Percentiles rank a stretch among this genome's conserved stretches.
Evolutionary conservation across 1,140 invertebrate genomes (phyloP).

Genomic region (Drosophila ogumai): DNA sequence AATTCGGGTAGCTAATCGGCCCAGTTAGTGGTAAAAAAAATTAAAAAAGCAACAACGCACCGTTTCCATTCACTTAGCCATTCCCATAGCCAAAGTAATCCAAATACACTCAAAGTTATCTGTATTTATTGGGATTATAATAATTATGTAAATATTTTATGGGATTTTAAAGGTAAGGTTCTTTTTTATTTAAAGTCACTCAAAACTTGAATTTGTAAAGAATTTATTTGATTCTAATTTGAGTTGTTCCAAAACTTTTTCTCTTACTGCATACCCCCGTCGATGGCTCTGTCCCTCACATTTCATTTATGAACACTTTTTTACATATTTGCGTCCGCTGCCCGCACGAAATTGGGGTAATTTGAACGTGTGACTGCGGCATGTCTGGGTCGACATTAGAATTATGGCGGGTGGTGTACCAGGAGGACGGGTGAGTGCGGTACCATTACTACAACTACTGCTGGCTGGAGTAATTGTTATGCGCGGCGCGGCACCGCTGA

Average conservation of each 20-base stretch:
- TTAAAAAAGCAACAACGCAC: constrained; percentile 28
- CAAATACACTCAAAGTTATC: constrained; percentile 6
- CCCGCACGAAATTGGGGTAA: constrained; percentile 81
- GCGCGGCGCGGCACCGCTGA: constrained; percentile 65
- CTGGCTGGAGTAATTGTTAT: constrained; percentile 65
- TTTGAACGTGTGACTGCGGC: constrained; percentile 78
- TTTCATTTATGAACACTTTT: constrained; percentile 78
- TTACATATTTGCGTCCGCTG: constrained; percentile 69
- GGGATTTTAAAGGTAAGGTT: neutral
- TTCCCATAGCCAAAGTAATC: constrained; percentile 20
- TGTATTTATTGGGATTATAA: neutral
- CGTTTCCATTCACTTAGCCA: constrained; percentile 46
- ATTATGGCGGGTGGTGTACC: constrained; percentile 57
- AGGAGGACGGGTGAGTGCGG: constrained; percentile 21
- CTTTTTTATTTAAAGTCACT: neutral
- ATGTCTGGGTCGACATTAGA: constrained; percentile 66
- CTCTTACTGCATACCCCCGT: constrained; percentile 11
- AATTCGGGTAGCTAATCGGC: constrained; percentile 80
- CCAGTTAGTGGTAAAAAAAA: constrained; percentile 39
- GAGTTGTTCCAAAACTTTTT: neutral
- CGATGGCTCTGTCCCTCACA: constrained; percentile 62
- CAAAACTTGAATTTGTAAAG: neutral
- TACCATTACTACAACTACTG: constrained; percentile 50
- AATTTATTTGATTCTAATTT: neutral
- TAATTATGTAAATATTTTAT: neutral